These are phyloP conservation scores for Panagrolaimus sp. DNA, from an alignment of 1,140 invertebrate genomes.

Conservation along the genomic window DNA sequence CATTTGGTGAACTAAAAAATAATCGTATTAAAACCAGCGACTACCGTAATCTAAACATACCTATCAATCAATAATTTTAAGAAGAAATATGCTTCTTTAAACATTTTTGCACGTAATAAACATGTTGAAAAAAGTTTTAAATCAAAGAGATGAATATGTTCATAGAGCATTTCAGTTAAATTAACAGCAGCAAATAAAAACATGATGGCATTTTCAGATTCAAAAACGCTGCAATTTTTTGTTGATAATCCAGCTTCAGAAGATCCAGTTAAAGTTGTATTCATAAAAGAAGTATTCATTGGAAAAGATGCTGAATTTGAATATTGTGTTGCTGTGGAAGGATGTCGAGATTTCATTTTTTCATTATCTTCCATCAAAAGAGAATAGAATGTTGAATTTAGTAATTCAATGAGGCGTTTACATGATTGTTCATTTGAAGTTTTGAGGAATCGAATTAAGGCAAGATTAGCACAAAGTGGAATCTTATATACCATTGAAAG, in stretches of 20 bases:
- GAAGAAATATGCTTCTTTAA: neutral
- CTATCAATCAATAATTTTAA: neutral
- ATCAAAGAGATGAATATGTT: neutral
- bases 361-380: neutral
- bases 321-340: no score
- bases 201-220: neutral
- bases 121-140: neutral
- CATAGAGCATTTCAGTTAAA: neutral
- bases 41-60: neutral
- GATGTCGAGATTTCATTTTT: no score
- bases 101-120: conserved; percentile 1
- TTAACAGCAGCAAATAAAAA: conserved; percentile 10
- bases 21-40: no score
- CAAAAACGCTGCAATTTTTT: neutral
- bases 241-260: neutral
- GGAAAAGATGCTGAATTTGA: no score
- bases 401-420: neutral
- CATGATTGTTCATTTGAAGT: neutral
- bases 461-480: no score
- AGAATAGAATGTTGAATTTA: neutral
- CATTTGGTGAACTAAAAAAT: neutral
- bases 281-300: no score
- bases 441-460: no score
- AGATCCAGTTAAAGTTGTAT: no score
- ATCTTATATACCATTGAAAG: no score